Base-by-base conservation (phyloP, 2,113 vertebrate species). In the Trematocara marginatum region DNA sequence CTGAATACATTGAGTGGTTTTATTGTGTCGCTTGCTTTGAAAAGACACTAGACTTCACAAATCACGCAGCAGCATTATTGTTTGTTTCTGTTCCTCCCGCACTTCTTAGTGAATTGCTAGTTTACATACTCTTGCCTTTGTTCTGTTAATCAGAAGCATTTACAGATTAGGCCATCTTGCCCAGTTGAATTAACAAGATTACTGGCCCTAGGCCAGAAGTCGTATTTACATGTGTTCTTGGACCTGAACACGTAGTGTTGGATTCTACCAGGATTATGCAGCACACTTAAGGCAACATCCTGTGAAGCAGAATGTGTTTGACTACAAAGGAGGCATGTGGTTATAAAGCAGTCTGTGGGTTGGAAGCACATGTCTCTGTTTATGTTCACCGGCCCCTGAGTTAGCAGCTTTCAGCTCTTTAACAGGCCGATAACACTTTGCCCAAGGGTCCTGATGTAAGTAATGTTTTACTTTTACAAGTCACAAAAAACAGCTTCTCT, bases 161-260 rank as follows among this genome's bases (percentile, higher is more conserved):
- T 82, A 47, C 80, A 89, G 89, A 84, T 90, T 81, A 82, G 61
- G 38, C 45, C 6, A 5, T 66, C 61, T 83, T 84, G 81, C 84
- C 87, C 87, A 89, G 8, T 79, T 90, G 84, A 90, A 90, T 92
- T 86, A 93, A 87, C 66, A 9, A 86, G 89, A 92, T 92, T 84
- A 90, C 8, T 76, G 86, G 79, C 82, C 49, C 12, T 5, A 13
- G 49, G 40, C 87, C 90, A 78, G 83, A 86, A 71, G 84, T 86
- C 20, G 15, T 86, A 84, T 87, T 88, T 90, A 85, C 61, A 29
- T 80, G 82, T 34, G 71, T 89, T 91, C 80, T 76, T 76, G 78
- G 86, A 92, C 64, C 69, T 76, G 74, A 59, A 51, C 1, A 6
- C 49, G 15, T 6, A n/a, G 31, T 47, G 78, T 59, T 40, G 81